Evolutionary conservation across 2,113 vertebrate species (phyloP).

Genomic region (Polyodon spathula): DNA sequence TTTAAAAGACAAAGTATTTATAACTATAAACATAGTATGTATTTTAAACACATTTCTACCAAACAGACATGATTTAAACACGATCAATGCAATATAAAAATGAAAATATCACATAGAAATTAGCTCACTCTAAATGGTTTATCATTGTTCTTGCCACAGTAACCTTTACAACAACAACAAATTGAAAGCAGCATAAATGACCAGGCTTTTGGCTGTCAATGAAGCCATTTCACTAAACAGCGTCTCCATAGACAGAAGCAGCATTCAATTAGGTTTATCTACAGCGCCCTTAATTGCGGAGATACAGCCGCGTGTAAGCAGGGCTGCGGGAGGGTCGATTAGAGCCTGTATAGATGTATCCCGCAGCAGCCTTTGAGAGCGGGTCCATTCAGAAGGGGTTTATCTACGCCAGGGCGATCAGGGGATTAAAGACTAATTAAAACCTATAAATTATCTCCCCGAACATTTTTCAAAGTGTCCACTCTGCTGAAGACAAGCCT

Average conservation of each 20-base stretch:
- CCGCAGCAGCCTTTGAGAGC: slow-evolving; percentile 42
- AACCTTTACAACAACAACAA: slow-evolving; percentile 1
- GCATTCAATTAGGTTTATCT: slow-evolving; percentile 54
- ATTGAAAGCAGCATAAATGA: slow-evolving; percentile 27
- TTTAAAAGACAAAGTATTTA: too few species aligned
- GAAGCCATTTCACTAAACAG: slow-evolving; percentile 35
- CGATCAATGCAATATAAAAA: slow-evolving; percentile 2
- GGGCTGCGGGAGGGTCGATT: slow-evolving; percentile 42
- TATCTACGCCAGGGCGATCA: slow-evolving; percentile 60
- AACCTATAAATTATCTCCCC: slow-evolving; percentile 55
- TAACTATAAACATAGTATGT: too few species aligned
- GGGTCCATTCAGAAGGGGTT: slow-evolving; percentile 49
- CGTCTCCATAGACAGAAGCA: slow-evolving; percentile 37
- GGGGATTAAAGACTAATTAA: slow-evolving; percentile 66
- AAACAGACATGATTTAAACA: neutral
- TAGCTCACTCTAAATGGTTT: slow-evolving; percentile 21
- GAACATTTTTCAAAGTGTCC: slow-evolving; percentile 61
- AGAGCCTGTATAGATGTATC: slow-evolving; percentile 36
- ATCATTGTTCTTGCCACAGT: slow-evolving; percentile 15
- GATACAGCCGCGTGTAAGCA: slow-evolving; percentile 40
- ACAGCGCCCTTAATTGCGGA: slow-evolving; percentile 51
- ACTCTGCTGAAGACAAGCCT: slow-evolving; percentile 55
- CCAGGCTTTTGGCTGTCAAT: slow-evolving; percentile 34
- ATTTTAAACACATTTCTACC: neutral
- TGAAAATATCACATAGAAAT: slow-evolving; percentile 13